Evolutionary conservation across 2,888 invertebrate genomes (phyloP), one percentile per base, ranked within the genome.

Genomic region (Thysanoteuthis rhombus): DNA sequence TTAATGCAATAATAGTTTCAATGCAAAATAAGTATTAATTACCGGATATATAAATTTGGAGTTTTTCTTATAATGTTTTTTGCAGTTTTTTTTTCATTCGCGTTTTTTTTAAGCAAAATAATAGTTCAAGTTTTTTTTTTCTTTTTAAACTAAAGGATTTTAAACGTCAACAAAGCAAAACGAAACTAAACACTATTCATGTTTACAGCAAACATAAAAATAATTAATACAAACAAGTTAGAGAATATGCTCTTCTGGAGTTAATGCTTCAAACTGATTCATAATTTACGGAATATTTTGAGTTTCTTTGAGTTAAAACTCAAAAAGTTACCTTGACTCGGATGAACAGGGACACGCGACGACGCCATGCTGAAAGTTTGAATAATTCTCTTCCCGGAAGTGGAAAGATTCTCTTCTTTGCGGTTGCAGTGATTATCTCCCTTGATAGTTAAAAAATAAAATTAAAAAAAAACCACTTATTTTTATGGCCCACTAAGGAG

Each of bases 261-360:
- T 75, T 75, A 16, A 75, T 75, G n/a, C 75, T n/a, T 75, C 75
- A 36, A 75, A 75, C 36, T n/a, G 36, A n/a, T 10, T n/a, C n/a
- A 36, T 36, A 36, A 75, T 36, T 75, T 16, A 19, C 36, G 36
- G 8, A 75, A 75, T n/a, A 16, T 3, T n/a, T n/a, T n/a, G 12
- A 5, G 22, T 6, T 5, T 12, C 19, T 45, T 16, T 58, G 8
- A 22, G 28, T n/a, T n/a, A 75, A 75, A n/a, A n/a, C 3, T 75
- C 10, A 75, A 36, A n/a, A 1, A 19, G n/a, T n/a, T 93, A 93
- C 93, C 93, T 93, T 93, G 93, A 38, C 58, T 93, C 3, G 93
- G 92, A 47, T 92, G 92, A 92, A 47, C 42, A n/a, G 92, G 93
- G 22, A 93, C 58, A 38, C 93, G 47, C 10, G 93, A 93, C 3